Evolutionary conservation across 2,888 invertebrate genomes (phyloP), one percentile per base, ranked within the genome.

Genomic region (Eristalis intricaria): DNA sequence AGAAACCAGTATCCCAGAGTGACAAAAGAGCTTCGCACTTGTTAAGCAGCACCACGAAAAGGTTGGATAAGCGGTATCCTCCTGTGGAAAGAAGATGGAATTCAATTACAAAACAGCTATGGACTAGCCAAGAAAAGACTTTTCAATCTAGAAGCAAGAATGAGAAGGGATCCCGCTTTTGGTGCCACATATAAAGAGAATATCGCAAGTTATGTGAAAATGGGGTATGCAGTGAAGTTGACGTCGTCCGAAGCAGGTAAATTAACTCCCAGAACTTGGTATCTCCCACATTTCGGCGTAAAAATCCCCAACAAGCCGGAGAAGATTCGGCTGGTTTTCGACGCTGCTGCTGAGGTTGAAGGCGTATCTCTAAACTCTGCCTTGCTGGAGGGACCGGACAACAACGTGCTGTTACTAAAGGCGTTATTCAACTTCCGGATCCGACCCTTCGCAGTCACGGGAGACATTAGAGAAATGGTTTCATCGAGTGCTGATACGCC

Each of bases 341-440:
- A 90, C 43, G 90, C 90, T 8, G 89, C 90, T 0, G 89, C 90
- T 0, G 88, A 89, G 64, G 71, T 74, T 0, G 15, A 66, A 8
- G 89, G 89, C 2, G 35, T 78, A 10, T 88, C 84, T 15, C 64
- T 91, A 29, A 91, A 91, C 78, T 89, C 89, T n/a, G 32, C 85
- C 7, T 73, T 92, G 8, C 64, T 91, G 13, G 79, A 88, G 11
- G 91, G 91, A 4, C 90, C 91, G 1, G 91, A 91, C 74, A 68
- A 91, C 4, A 80, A 90, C 0, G 83, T 89, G 15, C 89, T 91
- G 4, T 77, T 92, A 35, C 80, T 90, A 1, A 91, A 91, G 1
- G 90, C 92, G 0, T 75, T 92, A 64, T 89, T 91, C 80, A 89
- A 91, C 1, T 92, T 92, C 84, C 79, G 92, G n/a, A 90, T 91